phyloP scores from a whole-genome alignment of 1,140 invertebrate species.

The Micrasema minimum region DNA sequence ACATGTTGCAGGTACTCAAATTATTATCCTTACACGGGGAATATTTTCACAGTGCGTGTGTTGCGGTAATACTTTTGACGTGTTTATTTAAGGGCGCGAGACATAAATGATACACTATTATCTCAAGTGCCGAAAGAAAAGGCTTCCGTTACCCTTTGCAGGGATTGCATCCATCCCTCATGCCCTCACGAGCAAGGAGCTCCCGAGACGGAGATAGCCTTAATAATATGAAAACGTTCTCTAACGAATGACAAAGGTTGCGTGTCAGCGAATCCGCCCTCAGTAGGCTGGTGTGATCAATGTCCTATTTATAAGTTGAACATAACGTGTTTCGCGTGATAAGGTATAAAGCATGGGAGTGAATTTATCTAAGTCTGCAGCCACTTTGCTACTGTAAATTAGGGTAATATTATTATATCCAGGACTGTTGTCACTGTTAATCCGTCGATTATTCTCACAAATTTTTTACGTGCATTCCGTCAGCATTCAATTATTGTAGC shows the following conservation, averaged over 20 bases:
- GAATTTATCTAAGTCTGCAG: conserved; percentile 43
- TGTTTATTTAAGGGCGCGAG: conserved; percentile 17
- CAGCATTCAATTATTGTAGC: conserved; percentile 23
- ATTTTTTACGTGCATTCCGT: conserved; percentile 28
- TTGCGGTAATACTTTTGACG: neutral
- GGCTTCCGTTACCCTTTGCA: conserved; percentile 8
- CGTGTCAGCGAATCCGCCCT: conserved; percentile 49
- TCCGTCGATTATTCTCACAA: conserved; percentile 30
- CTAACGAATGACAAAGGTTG: conserved; percentile 48
- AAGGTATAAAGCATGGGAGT: conserved; percentile 41
- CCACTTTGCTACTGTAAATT: conserved; percentile 37
- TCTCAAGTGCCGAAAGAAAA: conserved; percentile 27
- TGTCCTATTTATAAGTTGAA: conserved; percentile 48
- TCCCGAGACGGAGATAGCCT: conserved; percentile 22
- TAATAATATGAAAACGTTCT: conserved; percentile 46
- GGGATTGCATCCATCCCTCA: conserved; percentile 22
- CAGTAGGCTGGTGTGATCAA: conserved; percentile 43
- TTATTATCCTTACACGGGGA: too few species aligned
- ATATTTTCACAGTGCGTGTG: neutral
- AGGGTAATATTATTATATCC: conserved; percentile 26
- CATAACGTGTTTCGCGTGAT: conserved; percentile 49
- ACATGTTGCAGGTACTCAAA: too few species aligned
- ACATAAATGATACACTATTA: conserved; percentile 32
- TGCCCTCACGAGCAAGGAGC: neutral
- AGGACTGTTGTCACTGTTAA: conserved; percentile 26